phyloP scores from a whole-genome alignment of 2,888 invertebrate genomes.

The Prenolepis imparis region DNA sequence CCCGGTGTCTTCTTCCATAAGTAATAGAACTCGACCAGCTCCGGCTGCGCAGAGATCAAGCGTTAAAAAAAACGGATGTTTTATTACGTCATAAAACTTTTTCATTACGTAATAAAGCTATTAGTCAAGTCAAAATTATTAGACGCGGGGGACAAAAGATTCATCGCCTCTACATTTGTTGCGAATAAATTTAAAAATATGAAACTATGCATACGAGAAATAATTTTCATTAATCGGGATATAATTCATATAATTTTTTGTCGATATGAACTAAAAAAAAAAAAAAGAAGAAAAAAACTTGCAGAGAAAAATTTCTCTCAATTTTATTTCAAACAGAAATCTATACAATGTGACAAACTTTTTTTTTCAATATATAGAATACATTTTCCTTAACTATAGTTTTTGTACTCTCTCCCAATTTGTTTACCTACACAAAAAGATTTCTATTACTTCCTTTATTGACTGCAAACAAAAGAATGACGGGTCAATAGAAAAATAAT shows the following conservation, averaged over 20 bases:
- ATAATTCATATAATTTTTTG: too few species aligned
- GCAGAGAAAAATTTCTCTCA: neutral
- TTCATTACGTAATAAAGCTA: neutral
- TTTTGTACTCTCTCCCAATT: neutral
- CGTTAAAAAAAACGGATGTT: neutral
- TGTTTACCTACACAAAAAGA: neutral
- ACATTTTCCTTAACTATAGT: neutral
- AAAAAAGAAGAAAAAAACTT: neutral
- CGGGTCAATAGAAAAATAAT: neutral
- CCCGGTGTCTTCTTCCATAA: slow-evolving; percentile 99
- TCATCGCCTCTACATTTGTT: neutral
- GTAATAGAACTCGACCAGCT: slow-evolving; percentile 99
- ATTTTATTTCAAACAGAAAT: slow-evolving; percentile 2
- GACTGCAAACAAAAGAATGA: neutral
- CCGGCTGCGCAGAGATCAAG: slow-evolving; percentile 88
- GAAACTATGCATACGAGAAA: neutral
- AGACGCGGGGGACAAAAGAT: neutral
- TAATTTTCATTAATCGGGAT: slow-evolving; percentile 1
- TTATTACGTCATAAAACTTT: slow-evolving; percentile 1
- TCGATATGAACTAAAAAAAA: too few species aligned
- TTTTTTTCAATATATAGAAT: neutral
- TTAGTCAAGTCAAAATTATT: too few species aligned
- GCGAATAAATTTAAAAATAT: neutral
- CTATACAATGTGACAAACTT: neutral
- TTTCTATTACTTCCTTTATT: neutral